Evolutionary conservation across 2,113 vertebrate species (phyloP), one percentile per base, ranked within the genome.

Genomic region (Melanerpes aurifrons): DNA sequence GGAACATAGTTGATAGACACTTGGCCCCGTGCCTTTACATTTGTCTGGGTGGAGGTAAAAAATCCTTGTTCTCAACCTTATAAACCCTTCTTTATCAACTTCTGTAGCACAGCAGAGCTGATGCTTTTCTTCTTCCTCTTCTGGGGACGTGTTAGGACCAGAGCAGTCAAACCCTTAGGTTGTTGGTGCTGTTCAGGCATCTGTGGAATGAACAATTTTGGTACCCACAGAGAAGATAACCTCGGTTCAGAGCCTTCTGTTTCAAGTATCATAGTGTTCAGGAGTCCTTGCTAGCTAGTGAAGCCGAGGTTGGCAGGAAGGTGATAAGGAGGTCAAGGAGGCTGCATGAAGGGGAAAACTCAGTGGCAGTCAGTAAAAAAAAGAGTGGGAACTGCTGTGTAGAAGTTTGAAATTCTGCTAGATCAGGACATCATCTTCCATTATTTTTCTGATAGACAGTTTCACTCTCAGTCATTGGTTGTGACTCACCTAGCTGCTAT

Each of bases 311-410:
- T 7, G 3, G 16, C 48, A 47, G 32, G 14, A 29, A 73, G 64
- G 74, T 69, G 72, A 12, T 64, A 22, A 15, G 28, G 56, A 50
- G 15, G 15, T 69, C 62, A 90, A 81, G 24, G 50, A 53, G 50
- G 7, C 57, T 92, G 50, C 50, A 26, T 37, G 28, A 57, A 7
- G 32, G 4, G 8, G 40, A 40, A 77, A 83, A 45, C 1, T 4
- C 5, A 45, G 4, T 0, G 1, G 66, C 26, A 12, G 9, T 29
- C 4, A 28, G 1, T 8, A 64, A 58, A 19, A n/a, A n/a, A 11
- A 56, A 50, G 22, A 56, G 14, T 37, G 37, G 58, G 19, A 84
- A 26, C 22, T 57, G 29, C 28, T 72, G 53, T 32, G 28, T 57
- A 35, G 43, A 40, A 35, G 2, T 15, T 54, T 15, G 67, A 61